Conservation (phyloP, 2,113 vertebrate species). For the Mesembrinibis cayennensis region DNA sequence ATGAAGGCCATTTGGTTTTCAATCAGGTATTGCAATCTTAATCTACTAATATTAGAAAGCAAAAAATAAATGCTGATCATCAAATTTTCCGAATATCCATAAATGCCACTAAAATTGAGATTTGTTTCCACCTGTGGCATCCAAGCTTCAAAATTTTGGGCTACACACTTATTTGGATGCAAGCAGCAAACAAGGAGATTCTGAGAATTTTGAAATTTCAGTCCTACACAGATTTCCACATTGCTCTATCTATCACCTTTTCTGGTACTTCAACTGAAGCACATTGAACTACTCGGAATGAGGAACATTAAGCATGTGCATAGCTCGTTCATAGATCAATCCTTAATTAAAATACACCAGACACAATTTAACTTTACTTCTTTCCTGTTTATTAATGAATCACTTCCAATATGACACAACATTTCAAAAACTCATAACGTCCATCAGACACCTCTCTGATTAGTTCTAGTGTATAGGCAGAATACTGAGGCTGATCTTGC, state of each 20-base stretch:
- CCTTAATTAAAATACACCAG: background rate
- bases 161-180: background rate
- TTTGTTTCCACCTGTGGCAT: background rate
- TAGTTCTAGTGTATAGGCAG: background rate
- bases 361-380: background rate
- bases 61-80: background rate
- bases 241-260: background rate
- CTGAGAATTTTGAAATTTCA: background rate
- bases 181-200: background rate
- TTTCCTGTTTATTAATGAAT: background rate
- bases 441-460: background rate
- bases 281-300: background rate
- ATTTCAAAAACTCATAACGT: accelerated
- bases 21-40: background rate
- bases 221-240: background rate
- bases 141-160: background rate
- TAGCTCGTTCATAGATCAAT: background rate
- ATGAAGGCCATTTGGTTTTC: background rate
- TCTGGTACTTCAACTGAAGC: background rate
- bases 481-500: background rate
- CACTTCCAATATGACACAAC: background rate
- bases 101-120: background rate
- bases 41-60: background rate
- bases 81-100: background rate
- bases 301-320: background rate